Evolutionary conservation across 2,113 vertebrate genomes (phyloP), one percentile per base, ranked within the genome.

Genomic region (Pongo abelii): DNA sequence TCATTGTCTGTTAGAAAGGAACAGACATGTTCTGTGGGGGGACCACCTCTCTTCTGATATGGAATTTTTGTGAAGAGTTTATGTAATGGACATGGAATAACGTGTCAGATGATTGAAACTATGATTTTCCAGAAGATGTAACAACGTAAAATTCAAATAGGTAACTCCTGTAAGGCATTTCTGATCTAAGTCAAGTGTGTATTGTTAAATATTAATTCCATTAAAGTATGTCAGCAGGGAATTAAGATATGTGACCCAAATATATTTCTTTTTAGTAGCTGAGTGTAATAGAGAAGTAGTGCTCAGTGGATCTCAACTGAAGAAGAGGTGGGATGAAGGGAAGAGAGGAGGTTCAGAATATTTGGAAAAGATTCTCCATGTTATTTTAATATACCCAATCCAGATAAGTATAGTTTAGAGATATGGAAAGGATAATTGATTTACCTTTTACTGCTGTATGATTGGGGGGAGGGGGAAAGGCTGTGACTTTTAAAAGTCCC

Each of bases 201-300:
- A 84, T 75, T 97, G 77, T 97, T 94, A 96, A 97, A 95, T 96
- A 92, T 89, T 91, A 97, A 92, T 90, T 96, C 46, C 85, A 83
- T 96, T 97, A 95, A 93, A 64, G 8, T 57, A 35, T 50, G 9
- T 96, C 78, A 67, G 38, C 10, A 86, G 96, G 74, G 93, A 97
- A 83, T 97, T 94, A 81, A 94, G 67, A 83, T 86, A 61, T 86
- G 55, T 96, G 96, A 96, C 94, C 96, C 89, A 97, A 94, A 92
- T 96, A 69, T 38, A 83, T 93, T 91, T 81, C 85, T 92, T 92
- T 96, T 91, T 92, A 70, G 59, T 61, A 84, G 95, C 4, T 64
- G 35, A 83, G 27, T 81, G 0, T 95, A 78, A 43, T 48, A 48
- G 74, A 72, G 55, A 93, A 48, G 43, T 59, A 27, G 50, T 0